Conservation (phyloP, 2,888 invertebrate genomes). For the Acanthosepion pharaonis region DNA sequence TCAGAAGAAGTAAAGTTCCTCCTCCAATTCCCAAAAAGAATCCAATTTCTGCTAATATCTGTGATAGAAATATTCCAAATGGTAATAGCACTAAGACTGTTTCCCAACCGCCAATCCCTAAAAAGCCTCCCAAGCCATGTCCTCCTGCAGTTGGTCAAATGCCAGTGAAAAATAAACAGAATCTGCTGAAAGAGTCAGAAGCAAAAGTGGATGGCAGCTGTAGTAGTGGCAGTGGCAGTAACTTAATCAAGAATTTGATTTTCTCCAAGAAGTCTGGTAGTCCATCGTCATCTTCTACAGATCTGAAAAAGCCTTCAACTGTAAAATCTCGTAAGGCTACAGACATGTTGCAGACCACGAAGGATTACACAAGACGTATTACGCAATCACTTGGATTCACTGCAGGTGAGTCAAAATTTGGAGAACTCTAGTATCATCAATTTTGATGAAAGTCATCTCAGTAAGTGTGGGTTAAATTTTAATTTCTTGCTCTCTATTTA, state of each 20-base stretch:
- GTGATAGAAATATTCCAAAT: not conserved
- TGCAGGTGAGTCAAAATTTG: not conserved
- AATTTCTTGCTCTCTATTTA: too few relatives aligned
- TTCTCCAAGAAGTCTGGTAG: slow-evolving; percentile 24
- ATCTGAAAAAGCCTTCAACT: slow-evolving; percentile 24
- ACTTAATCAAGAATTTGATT: slow-evolving; percentile 17
- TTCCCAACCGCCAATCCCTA: not conserved
- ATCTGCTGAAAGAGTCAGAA: not conserved
- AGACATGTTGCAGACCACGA: slow-evolving; percentile 40
- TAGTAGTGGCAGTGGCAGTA: not conserved
- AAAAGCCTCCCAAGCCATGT: not conserved
- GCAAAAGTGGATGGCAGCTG: not conserved
- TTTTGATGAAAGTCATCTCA: too few relatives aligned
- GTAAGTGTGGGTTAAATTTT: too few relatives aligned
- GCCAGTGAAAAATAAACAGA: not conserved
- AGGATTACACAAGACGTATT: slow-evolving; percentile 36
- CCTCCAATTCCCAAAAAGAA: slow-evolving; percentile 25
- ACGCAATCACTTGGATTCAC: slow-evolving; percentile 10
- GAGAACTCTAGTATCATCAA: too few relatives aligned
- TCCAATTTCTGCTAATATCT: not conserved
- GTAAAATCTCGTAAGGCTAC: not conserved
- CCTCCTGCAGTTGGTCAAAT: not conserved
- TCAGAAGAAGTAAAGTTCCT: not conserved
- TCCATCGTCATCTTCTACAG: slow-evolving; percentile 34
- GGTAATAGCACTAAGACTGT: not conserved